Evolutionary conservation across 1,140 invertebrate genomes (phyloP), one percentile per base, ranked within the genome.

Genomic region (Dendroctonus valens): DNA sequence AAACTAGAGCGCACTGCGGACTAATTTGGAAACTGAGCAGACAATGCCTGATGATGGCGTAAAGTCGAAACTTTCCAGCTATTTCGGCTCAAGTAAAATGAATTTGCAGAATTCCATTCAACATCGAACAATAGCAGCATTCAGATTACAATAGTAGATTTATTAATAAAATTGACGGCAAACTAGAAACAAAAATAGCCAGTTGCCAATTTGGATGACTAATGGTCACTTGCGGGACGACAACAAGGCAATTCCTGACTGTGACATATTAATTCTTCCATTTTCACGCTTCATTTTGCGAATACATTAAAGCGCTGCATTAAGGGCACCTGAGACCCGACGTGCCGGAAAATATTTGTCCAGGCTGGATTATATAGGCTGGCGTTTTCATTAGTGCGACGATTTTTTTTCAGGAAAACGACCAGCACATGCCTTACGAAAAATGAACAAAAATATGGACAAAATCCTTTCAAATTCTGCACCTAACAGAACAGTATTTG

Each of bases 261-360:
- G 62, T 65, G 62, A 65, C 62, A 65, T 65, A 65, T 65, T 65
- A 65, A 65, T 65, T 57, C 54, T 65, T 65, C 40, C 54, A 65
- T 65, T 65, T 63, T 63, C 60, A 63, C 62, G 54, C 53, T 65
- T 65, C 54, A 65, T 65, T 65, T 65, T 65, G 26, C 53, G 53
- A 65, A 65, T 65, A 51, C 62, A 65, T 65, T 65, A 65, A 57
- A 53, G 42, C 44, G 48, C 15, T 54, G 15, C 52, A 65, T 65
- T 65, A 65, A 50, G 54, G 54, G 44, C 62, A 65, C 62, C 62
- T 65, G 62, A 65, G 62, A 40, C 62, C 53, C 60, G 41, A 54
- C n/a, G 40, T 39, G 49, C 53, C 44, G 26, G 59, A 46, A 52
- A 63, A 53, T 63, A 63, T 63, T 63, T 63, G 60, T 54, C 51